A percentile compares a stretch with the other conserved stretches of the same genome.
Evolutionary conservation across 2,888 invertebrate genomes (phyloP).

Genomic region (Ligdia adustata): DNA sequence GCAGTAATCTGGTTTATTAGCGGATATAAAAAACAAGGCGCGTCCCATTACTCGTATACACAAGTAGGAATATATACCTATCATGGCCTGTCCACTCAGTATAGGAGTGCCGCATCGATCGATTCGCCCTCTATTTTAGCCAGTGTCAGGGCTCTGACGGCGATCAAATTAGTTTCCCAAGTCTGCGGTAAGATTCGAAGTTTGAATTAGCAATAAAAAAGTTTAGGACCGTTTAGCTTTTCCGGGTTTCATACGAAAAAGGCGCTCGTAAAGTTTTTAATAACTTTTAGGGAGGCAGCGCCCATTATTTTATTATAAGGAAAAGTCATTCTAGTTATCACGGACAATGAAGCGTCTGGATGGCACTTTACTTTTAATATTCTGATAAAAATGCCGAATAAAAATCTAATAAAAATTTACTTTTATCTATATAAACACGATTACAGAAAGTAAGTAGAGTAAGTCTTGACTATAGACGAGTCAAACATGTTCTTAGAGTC

Average conservation of each 20-base stretch:
- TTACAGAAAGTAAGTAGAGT: background rate
- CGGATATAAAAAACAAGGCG: constrained; percentile 56
- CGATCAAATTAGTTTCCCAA: constrained; percentile 21
- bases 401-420: too few relatives aligned
- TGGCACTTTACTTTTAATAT: background rate
- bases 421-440: too few relatives aligned
- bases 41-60: constrained; percentile 60
- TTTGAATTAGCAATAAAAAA: constrained; percentile 28
- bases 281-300: constrained; percentile 11
- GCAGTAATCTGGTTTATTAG: constrained; percentile 64
- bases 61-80: too few relatives aligned
- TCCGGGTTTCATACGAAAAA: constrained; percentile 22
- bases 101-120: constrained; percentile 65
- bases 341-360: constrained; percentile 6
- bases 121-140: constrained; percentile 38
- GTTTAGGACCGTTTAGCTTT: constrained; percentile 21
- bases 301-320: constrained; percentile 18
- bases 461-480: too few relatives aligned
- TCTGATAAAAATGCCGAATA: too few relatives aligned
- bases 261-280: constrained; percentile 24
- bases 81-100: constrained; percentile 46
- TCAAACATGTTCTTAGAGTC: too few relatives aligned
- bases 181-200: constrained; percentile 17
- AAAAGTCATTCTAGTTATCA: constrained; percentile 14
- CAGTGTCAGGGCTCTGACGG: constrained; percentile 10